A percentile compares a stretch with the other conserved stretches of the same genome.
Evolutionary conservation across 2,113 vertebrate genomes (phyloP).

Genomic region (Hyperoodon ampullatus): DNA sequence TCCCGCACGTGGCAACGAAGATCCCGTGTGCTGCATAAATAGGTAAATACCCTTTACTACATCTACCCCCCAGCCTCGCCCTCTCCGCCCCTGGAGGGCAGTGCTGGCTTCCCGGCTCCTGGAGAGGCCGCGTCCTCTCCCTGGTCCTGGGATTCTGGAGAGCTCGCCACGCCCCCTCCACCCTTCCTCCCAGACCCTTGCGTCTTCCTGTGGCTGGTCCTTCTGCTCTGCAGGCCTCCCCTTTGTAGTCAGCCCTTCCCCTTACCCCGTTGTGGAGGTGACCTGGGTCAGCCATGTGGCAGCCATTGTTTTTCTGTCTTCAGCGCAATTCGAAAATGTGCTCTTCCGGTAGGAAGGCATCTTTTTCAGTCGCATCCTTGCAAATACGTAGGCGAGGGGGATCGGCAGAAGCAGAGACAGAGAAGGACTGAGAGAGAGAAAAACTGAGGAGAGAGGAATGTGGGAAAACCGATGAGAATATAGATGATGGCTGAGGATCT

Average conservation of each 20-base stretch:
- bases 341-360: not conserved
- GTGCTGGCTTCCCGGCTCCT: not conserved
- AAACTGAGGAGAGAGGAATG: not conserved
- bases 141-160: not conserved
- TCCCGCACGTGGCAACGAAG: too few species aligned
- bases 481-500: not conserved
- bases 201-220: not conserved
- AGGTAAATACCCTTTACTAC: too few species aligned
- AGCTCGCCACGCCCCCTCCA: not conserved
- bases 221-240: not conserved
- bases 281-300: not conserved
- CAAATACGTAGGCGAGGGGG: not conserved
- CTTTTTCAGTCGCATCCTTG: not conserved
- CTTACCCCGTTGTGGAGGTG: not conserved
- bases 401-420: not conserved
- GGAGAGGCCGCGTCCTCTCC: not conserved
- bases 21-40: too few species aligned
- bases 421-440: not conserved
- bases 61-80: not conserved
- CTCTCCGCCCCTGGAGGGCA: not conserved
- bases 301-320: not conserved
- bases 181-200: not conserved
- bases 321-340: not conserved
- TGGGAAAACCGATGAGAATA: not conserved
- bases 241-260: not conserved